phyloP scores from a whole-genome alignment of 2,113 vertebrate species.

The Tretioscincus oriximinensis region DNA sequence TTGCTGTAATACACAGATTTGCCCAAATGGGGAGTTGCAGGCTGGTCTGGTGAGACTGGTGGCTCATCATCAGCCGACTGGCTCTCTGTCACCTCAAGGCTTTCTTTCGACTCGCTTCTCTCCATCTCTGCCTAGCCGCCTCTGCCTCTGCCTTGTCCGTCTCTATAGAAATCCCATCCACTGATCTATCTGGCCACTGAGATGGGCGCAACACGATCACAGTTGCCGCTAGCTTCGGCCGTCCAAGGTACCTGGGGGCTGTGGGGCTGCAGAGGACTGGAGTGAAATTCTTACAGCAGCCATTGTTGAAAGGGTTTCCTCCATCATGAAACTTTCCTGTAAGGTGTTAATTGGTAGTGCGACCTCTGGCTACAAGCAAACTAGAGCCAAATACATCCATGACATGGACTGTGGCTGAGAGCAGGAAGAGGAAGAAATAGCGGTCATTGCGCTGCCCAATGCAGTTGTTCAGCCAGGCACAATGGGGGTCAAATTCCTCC shows the following conservation, averaged over 20 bases:
- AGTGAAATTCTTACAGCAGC: conserved; percentile 90
- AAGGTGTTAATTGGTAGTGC: conserved; percentile 97
- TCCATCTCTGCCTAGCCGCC: conserved; percentile 89
- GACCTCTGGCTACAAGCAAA: conserved; percentile 90
- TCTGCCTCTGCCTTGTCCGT: conserved; percentile 95
- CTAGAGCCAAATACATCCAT: conserved; percentile 91
- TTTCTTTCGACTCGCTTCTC: conserved; percentile 74
- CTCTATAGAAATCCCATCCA: conserved; percentile 85
- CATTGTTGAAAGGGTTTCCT: conserved; percentile 95
- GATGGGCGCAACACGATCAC: conserved; percentile 89
- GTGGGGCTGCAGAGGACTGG: conserved; percentile 93
- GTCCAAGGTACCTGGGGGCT: conserved; percentile 90
- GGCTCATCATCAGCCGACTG: too few relatives aligned
- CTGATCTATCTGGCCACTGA: conserved; percentile 79
- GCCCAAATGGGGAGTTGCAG: too few relatives aligned
- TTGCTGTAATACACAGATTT: too few relatives aligned
- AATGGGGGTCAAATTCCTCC: conserved; percentile 99
- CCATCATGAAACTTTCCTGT: conserved; percentile 96
- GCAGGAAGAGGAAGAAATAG: conserved; percentile 96
- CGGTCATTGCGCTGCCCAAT: conserved; percentile 96
- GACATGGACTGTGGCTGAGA: conserved; percentile 93
- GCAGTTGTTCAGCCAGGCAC: conserved; percentile 98
- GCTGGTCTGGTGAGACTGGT: too few relatives aligned
- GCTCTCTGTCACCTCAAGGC: too few relatives aligned
- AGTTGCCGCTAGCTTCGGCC: conserved; percentile 76